Evolutionary conservation across 1,140 invertebrate species (phyloP), one percentile per base, ranked within the genome.

Genomic region (Scaptodrosophila lebanonensis): DNA sequence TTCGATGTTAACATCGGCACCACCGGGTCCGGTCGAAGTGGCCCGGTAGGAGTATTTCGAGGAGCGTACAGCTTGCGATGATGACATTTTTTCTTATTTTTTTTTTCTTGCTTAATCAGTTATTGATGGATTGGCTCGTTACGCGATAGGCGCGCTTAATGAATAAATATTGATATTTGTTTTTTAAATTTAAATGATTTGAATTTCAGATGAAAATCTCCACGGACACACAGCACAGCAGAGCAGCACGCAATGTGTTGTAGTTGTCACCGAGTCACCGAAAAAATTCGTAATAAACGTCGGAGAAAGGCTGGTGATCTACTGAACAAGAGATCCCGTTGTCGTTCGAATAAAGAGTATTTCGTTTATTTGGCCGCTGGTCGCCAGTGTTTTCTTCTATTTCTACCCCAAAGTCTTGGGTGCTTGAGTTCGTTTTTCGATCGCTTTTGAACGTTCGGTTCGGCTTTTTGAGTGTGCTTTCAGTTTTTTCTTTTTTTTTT

Each of bases 1-100:
- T 89, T 97, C 95, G 89, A 97, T 95, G 91, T 93, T 95, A 87
- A 97, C 93, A 89, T 97, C 94, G 87, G 94, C 93, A 72, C 89
- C 90, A 86, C 93, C 93, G 84, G 92, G 92, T 76, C 93, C 93
- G 75, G 90, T 91, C 79, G 93, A 93, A 30, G 83, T 86, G 66
- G 85, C 84, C 87, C 93, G 92, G 90, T 97, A 97, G 75, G 92
- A 91, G 90, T 96, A 97, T 89, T 95, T 96, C 86, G 94, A 95
- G 73, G 92, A 91, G 89, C 94, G 95, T 82, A 93, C 91, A 87
- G 94, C 90, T 88, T 92, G 90, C 87, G 93, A 93, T 88, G 93
- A 93, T 66, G 84, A 86, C 84, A 86, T 86, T 63, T 71, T 76
- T 66, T 65, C 54, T 76, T 63, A 66, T 69, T 73, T 67, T 77